Conservation (phyloP, 2,797 vertebrate genomes). For the Lophius americanus region DNA sequence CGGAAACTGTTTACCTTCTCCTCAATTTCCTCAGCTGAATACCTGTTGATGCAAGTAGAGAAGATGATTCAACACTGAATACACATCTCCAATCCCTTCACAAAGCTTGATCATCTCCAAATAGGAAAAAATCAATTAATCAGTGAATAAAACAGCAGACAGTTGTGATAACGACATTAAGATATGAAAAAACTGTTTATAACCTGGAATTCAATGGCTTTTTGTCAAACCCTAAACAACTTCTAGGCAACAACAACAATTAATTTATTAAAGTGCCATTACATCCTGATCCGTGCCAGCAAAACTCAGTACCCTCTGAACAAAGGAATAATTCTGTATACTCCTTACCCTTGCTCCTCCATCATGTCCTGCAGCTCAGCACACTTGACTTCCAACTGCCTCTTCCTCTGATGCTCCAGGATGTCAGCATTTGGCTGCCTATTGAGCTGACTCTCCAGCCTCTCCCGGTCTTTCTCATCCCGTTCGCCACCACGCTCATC, state of each 20-base stretch:
- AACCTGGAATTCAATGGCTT: no score
- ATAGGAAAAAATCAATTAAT: background rate
- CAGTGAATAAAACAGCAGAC: background rate
- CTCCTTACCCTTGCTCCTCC: constrained; percentile 92
- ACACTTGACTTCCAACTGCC: constrained; percentile 94
- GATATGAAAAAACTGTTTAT: background rate
- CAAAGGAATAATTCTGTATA: background rate
- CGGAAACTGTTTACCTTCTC: constrained; percentile 94
- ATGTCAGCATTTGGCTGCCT: constrained; percentile 93
- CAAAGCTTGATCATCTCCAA: background rate
- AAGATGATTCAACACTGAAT: background rate
- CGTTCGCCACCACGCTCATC: constrained; percentile 83
- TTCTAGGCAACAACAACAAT: background rate
- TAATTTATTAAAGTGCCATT: background rate
- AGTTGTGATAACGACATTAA: no score
- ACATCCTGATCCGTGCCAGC: background rate
- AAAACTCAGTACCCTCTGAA: background rate
- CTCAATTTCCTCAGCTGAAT: constrained; percentile 90
- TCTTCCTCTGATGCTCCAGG: constrained; percentile 94
- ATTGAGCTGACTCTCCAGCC: constrained; percentile 89
- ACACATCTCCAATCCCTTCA: background rate
- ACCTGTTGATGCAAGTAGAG: constrained; percentile 72
- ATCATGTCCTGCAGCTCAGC: constrained; percentile 95
- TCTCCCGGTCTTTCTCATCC: constrained; percentile 89
- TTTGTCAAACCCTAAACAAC: no score